Conservation (phyloP, 2,797 vertebrate genomes). For the Pseudochromis fuscus region DNA sequence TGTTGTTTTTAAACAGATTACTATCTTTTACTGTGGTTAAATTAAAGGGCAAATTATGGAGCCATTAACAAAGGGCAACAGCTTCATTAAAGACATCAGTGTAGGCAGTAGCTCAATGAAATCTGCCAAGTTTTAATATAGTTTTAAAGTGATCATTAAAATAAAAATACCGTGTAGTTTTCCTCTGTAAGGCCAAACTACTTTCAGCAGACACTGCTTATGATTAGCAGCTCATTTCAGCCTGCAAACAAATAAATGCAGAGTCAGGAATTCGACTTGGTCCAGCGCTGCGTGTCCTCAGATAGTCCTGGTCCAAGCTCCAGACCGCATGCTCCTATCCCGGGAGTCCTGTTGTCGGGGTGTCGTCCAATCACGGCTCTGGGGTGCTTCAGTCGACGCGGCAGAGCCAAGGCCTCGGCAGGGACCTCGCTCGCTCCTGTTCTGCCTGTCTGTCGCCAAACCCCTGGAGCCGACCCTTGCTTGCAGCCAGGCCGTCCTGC, state of each 20-base stretch:
- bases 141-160: slow-evolving; percentile 47
- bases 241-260: slow-evolving; percentile 55
- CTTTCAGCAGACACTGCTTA: slow-evolving; percentile 17
- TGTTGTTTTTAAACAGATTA: slow-evolving; percentile 38
- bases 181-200: slow-evolving; percentile 16
- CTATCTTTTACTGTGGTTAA: slow-evolving; percentile 32
- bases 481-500: slow-evolving; percentile 34
- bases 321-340: slow-evolving; percentile 52
- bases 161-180: slow-evolving; percentile 17
- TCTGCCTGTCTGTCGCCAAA: slow-evolving; percentile 56
- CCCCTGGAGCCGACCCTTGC: slow-evolving; percentile 56
- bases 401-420: slow-evolving; percentile 28
- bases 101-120: background rate
- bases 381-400: slow-evolving; percentile 7
- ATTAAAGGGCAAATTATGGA: slow-evolving; percentile 34
- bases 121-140: slow-evolving; percentile 30
- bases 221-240: slow-evolving; percentile 50
- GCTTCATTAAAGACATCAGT: slow-evolving; percentile 30
- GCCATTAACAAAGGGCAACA: slow-evolving; percentile 27
- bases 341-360: slow-evolving; percentile 34
- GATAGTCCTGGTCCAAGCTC: slow-evolving; percentile 42
- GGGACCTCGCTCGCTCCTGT: slow-evolving; percentile 23
- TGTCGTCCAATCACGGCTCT: slow-evolving; percentile 28
- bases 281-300: slow-evolving; percentile 28
- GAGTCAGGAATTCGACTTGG: slow-evolving; percentile 48